A percentile compares a stretch with the other conserved stretches of the same genome.
These are phyloP conservation scores for Pomacea canaliculata DNA, from an alignment of 2,888 invertebrate species.

Conservation along the genomic window DNA sequence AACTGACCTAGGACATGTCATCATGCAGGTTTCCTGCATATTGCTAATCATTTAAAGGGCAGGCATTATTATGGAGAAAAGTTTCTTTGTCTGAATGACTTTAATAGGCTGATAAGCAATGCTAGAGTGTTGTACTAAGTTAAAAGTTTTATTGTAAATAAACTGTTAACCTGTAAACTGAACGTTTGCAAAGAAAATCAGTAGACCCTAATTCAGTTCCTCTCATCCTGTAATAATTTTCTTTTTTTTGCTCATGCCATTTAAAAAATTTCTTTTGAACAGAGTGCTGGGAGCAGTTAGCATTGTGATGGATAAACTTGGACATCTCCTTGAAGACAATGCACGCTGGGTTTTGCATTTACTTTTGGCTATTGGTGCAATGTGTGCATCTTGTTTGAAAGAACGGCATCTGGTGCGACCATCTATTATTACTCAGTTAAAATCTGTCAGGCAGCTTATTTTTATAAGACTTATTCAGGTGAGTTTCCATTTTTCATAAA, in stretches of 20 bases:
- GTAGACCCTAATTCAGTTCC: too few relatives aligned
- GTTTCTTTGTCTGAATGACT: too few relatives aligned
- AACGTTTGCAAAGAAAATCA: too few relatives aligned
- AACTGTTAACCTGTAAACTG: neutral
- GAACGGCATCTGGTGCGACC: conserved; percentile 61
- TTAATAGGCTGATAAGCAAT: too few relatives aligned
- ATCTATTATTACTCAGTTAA: conserved; percentile 57
- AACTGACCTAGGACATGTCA: too few relatives aligned
- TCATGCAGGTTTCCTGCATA: too few relatives aligned
- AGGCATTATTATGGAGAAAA: too few relatives aligned
- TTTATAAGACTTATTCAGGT: conserved; percentile 62
- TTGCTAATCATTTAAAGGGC: too few relatives aligned
- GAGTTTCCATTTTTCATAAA: neutral
- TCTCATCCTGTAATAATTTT: too few relatives aligned
- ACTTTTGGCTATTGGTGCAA: conserved; percentile 79
- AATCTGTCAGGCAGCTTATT: conserved; percentile 58
- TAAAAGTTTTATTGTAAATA: neutral
- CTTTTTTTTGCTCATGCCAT: too few relatives aligned
- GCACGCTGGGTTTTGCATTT: conserved; percentile 81
- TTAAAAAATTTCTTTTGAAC: conserved; percentile 52
- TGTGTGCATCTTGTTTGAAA: conserved; percentile 76
- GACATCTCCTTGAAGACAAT: conserved; percentile 78
- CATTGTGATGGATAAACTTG: conserved; percentile 73
- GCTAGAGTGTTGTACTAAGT: neutral
- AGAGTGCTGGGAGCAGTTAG: conserved; percentile 76